Evolutionary conservation across 2,888 invertebrate genomes (phyloP).

Genomic region (Coremacera marginata): DNA sequence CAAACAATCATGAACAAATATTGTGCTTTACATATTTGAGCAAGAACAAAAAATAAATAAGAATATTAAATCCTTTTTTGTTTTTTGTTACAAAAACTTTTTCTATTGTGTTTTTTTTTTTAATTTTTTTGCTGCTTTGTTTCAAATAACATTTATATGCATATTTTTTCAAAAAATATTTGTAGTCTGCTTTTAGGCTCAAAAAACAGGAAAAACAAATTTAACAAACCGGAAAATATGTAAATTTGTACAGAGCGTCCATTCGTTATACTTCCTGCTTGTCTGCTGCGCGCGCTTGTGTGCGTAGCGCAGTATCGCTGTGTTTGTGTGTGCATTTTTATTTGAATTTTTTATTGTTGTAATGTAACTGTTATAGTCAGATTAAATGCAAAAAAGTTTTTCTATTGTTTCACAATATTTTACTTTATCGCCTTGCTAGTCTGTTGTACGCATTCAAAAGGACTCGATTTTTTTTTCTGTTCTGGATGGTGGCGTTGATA

Average conservation of each 20-base stretch:
- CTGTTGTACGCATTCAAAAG: background rate
- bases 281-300: background rate
- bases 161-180: no score
- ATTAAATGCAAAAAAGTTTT: slow-evolving; percentile 4
- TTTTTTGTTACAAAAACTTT: background rate
- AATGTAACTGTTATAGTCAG: slow-evolving; percentile 15
- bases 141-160: background rate
- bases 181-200: slow-evolving; percentile 19
- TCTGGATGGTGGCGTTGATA: slow-evolving; percentile 1
- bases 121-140: background rate
- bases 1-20: no score
- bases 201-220: slow-evolving; percentile 42
- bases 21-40: no score
- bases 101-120: background rate
- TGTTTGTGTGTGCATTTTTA: background rate
- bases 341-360: slow-evolving; percentile 6
- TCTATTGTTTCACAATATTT: background rate
- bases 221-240: slow-evolving; percentile 47
- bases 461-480: background rate
- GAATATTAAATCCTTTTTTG: slow-evolving; percentile 14
- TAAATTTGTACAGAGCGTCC: slow-evolving; percentile 41
- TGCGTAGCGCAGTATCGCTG: background rate
- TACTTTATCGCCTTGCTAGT: background rate
- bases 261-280: slow-evolving; percentile 3
- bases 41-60: background rate